Evolutionary conservation across 92 coral and sea anemone species (phyloP).

Genomic region (Zoanthus sansibaricus): DNA sequence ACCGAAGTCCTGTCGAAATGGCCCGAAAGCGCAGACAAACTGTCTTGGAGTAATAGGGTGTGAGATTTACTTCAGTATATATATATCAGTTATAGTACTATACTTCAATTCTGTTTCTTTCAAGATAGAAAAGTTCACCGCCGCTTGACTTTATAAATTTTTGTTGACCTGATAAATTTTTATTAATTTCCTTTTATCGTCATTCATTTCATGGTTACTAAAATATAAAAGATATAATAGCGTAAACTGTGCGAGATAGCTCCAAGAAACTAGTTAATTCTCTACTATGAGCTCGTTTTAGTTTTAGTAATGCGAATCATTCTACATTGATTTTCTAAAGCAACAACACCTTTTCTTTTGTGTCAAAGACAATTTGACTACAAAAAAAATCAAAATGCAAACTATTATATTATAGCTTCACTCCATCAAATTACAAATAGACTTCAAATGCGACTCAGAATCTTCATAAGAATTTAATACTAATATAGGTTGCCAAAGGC

Average conservation of each 20-base stretch:
- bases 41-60: background rate
- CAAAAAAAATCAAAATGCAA: slow-evolving; percentile 16
- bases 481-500: background rate
- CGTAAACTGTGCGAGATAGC: background rate
- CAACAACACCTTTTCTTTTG: background rate
- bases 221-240: background rate
- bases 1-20: background rate
- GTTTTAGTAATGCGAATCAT: background rate
- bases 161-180: background rate
- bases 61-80: background rate
- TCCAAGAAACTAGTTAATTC: background rate
- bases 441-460: background rate
- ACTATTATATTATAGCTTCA: background rate
- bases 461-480: background rate
- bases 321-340: background rate
- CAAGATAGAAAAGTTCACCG: background rate
- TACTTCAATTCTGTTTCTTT: background rate
- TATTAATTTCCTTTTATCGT: background rate
- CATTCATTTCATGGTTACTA: background rate
- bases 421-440: background rate
- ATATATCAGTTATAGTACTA: background rate
- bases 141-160: background rate
- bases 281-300: background rate
- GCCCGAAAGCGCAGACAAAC: background rate
- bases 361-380: slow-evolving; percentile 4